Base-by-base conservation (phyloP, 2,888 invertebrate genomes). In the Stratiomys singularior region DNA sequence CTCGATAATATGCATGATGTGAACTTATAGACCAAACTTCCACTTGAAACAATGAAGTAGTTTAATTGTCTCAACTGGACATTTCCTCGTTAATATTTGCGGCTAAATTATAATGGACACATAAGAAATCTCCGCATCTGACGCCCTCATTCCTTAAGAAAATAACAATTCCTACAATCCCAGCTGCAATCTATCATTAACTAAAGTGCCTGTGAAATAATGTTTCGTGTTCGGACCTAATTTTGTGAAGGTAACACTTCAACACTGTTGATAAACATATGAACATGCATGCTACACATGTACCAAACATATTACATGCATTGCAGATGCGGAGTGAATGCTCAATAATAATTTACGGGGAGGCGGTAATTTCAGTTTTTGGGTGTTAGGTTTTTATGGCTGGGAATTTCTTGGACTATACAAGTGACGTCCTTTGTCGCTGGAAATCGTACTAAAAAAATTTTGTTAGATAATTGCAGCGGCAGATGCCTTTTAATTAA, bases 21-120 rank as follows among this genome's bases (percentile, higher is more conserved):
- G 67, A 69, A 47, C 47, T 25, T 44, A 23, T 9, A 69, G 25
- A 69, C 47, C 11, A 37, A 15, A 37, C 37, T 5, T 37, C 30
- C 44, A 37, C 27, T 58, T 11, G 58, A 60, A 60, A 74, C 74
- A 74, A 74, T 74, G 74, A n/a, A 37, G 11, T 44, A 15, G 21
- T 30, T 28, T 74, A 74, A 74, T 74, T 44, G 74, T 47, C 74
- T 74, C 30, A 74, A 74, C 47, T 74, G 25, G 74, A 9, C 23
- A 44, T 46, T 74, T 74, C 74, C 74, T 74, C 37, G 74, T 60
- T 74, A 58, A 27, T 25, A 23, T 52, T 37, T 58, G 25, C 3
- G 28, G 60, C 15, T 18, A 69, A 37, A 46, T 46, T 25, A 9
- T 23, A 47, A 69, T 69, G 47, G 69, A 46, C 69, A 74, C 74